Conservation (phyloP, 2,113 vertebrate genomes). For the Varanus komodoensis region DNA sequence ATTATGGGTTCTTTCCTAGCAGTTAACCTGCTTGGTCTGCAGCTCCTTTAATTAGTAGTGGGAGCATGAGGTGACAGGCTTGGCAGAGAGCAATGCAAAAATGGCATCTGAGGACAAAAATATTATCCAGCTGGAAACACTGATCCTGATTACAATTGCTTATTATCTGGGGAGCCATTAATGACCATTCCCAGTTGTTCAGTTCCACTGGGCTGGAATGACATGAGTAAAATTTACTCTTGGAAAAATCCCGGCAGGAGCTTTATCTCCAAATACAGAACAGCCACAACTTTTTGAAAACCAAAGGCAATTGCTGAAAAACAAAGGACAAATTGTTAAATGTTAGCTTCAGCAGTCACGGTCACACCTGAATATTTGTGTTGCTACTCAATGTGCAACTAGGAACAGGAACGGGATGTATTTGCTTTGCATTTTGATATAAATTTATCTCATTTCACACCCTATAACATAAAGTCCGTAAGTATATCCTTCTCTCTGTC, state of each 20-base stretch:
- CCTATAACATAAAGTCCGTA: too few species aligned
- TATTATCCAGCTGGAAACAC: background rate
- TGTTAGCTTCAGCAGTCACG: background rate
- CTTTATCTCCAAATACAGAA: background rate
- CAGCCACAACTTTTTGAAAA: background rate
- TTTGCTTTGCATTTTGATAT: too few species aligned
- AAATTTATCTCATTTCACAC: too few species aligned
- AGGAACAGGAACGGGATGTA: too few species aligned
- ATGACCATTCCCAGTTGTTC: background rate
- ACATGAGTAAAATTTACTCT: background rate
- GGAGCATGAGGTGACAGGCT: slow-evolving; percentile 3
- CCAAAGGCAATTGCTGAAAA: background rate
- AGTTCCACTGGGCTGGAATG: background rate
- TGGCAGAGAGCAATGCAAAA: background rate
- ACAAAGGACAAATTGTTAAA: background rate
- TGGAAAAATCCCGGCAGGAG: background rate
- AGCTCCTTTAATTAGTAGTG: slow-evolving; percentile 19
- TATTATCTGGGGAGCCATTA: background rate
- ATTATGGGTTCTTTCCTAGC: slow-evolving; percentile 4
- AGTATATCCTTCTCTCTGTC: too few species aligned
- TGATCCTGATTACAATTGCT: background rate
- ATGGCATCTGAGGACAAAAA: background rate
- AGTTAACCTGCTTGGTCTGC: slow-evolving; percentile 27
- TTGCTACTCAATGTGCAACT: too few species aligned
- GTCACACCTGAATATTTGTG: background rate